Percentiles rank a stretch among this genome's conserved stretches.
Evolutionary conservation across 2,888 invertebrate genomes (phyloP).

Genomic region (Cylindroiulus punctatus): DNA sequence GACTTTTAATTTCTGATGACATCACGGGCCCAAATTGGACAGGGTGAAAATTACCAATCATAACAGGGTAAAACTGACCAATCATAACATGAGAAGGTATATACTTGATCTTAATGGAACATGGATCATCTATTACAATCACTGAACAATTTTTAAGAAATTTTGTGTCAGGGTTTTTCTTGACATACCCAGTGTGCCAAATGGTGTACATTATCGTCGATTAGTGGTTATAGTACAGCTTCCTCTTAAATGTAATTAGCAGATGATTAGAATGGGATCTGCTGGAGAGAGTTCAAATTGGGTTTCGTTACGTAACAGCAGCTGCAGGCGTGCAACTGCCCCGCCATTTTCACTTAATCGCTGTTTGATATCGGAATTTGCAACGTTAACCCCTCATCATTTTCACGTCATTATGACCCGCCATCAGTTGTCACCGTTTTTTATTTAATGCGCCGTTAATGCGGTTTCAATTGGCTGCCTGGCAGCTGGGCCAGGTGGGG

Average conservation of each 20-base stretch:
- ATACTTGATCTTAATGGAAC: too few species aligned
- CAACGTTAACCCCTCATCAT: background rate
- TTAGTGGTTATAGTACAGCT: too few species aligned
- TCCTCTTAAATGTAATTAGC: too few species aligned
- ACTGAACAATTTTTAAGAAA: too few species aligned
- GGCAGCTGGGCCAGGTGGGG: constrained; percentile 25
- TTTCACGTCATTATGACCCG: constrained; percentile 21
- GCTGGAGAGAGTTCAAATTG: background rate
- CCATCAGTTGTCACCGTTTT: constrained; percentile 14
- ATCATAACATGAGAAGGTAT: too few species aligned
- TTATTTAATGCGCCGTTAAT: background rate
- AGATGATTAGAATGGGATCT: background rate
- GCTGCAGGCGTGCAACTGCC: background rate
- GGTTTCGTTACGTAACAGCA: background rate
- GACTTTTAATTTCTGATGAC: too few species aligned
- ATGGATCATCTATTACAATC: too few species aligned
- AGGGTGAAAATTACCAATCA: too few species aligned
- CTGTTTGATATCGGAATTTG: constrained; percentile 24
- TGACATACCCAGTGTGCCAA: too few species aligned
- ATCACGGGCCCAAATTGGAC: too few species aligned
- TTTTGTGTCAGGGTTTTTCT: too few species aligned
- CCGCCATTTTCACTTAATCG: background rate
- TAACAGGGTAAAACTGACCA: too few species aligned
- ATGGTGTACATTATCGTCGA: background rate
- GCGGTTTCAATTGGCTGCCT: background rate